These are phyloP conservation scores for Steatornis caripensis DNA, from an alignment of 2,113 vertebrate genomes.

Conservation along the genomic window DNA sequence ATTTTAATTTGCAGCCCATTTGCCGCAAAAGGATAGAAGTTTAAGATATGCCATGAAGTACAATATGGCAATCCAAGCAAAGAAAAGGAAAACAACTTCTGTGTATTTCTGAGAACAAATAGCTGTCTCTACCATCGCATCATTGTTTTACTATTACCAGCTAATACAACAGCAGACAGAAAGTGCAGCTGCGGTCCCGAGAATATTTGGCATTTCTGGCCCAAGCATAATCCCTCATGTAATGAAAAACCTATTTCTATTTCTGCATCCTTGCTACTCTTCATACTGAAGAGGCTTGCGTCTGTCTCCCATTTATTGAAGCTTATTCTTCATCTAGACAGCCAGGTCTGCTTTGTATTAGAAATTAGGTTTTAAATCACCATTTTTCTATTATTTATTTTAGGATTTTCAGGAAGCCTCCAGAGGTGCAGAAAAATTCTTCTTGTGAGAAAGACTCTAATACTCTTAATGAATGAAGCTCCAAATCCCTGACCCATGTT, in stretches of 20 bases:
- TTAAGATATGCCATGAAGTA: slow-evolving; percentile 31
- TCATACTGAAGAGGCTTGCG: slow-evolving; percentile 75
- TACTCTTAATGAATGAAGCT: slow-evolving; percentile 22
- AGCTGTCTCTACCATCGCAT: slow-evolving; percentile 33
- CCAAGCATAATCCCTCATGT: slow-evolving; percentile 76
- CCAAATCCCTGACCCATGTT: neutral
- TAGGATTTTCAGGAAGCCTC: slow-evolving; percentile 67
- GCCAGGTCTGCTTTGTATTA: slow-evolving; percentile 75
- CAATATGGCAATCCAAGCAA: slow-evolving; percentile 55
- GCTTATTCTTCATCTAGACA: slow-evolving; percentile 81
- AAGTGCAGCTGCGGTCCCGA: slow-evolving; percentile 74
- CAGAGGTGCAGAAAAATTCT: slow-evolving; percentile 54
- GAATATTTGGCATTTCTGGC: slow-evolving; percentile 71
- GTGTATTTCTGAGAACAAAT: slow-evolving; percentile 64
- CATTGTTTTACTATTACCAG: slow-evolving; percentile 83
- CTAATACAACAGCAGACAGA: slow-evolving; percentile 75
- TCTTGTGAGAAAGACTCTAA: slow-evolving; percentile 32
- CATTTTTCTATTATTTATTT: slow-evolving; percentile 83
- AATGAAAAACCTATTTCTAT: slow-evolving; percentile 84
- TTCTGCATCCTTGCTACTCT: slow-evolving; percentile 76
- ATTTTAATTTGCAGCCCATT: slow-evolving; percentile 62
- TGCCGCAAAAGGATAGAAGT: slow-evolving; percentile 26
- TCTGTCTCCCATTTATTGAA: slow-evolving; percentile 80
- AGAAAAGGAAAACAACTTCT: slow-evolving; percentile 60
- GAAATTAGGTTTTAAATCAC: slow-evolving; percentile 81